Base-by-base conservation (phyloP, 2,797 vertebrate species). In the Nyctibius grandis region DNA sequence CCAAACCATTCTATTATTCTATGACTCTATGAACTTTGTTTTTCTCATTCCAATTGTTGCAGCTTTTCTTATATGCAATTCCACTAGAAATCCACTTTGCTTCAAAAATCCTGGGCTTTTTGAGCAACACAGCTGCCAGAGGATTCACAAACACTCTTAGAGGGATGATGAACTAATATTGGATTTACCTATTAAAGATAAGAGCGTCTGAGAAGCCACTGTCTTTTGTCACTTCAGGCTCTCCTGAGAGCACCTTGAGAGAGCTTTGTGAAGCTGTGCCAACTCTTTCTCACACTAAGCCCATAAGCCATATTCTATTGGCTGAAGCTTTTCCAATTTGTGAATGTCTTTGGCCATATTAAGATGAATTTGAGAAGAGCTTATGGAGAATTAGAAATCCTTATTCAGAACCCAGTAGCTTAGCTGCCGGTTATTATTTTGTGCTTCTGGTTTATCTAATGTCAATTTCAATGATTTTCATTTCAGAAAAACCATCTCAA, bases 371-470 rank as follows among this genome's bases (percentile, higher is more conserved):
- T 89, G 61, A 91, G 68, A 84, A 94, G 16, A 85, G 82, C 23
- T 96, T 90, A 64, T 40, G 28, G 77, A 94, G 86, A 97, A 88
- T 95, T 89, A 92, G 51, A 91, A 73, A 74, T 54, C 47, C 20
- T 90, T 90, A 74, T 72, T 91, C 76, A 85, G 67, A 89, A 80
- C 15, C 40, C 64, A 64, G 64, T 56, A 76, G 29, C 75, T 93
- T 92, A 94, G 48, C 72, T 80, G 40, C 40, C 92, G 56, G 78
- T 65, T 92, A 84, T 96, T 93, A 85, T 93, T 93, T 59, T 65
- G 70, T 40, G 23, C 26, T 83, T 44, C 45, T 42, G 54, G 0
- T 59, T 93, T 83, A 90, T 91, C 45, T 74, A 48, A 89, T 42
- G 74, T 64, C 26, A 76, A 57, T 94, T 95, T 90, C 54, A 81